Evolutionary conservation across 92 coral and sea anemone genomes (phyloP), one percentile per base, ranked within the genome.

Genomic region (Epizoanthus stellaris): DNA sequence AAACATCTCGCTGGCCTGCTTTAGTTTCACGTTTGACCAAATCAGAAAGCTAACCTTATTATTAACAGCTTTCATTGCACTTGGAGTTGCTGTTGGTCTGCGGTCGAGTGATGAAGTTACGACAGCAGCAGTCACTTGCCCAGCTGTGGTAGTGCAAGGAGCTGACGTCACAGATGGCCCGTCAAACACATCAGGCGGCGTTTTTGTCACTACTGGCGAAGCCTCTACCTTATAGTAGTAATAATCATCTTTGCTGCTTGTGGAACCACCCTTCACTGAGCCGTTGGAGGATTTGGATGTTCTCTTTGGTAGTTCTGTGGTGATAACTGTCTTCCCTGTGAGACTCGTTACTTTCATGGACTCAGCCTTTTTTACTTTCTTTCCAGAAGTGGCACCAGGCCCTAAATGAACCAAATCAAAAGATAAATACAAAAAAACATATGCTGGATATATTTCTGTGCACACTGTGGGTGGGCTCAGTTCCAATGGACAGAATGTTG

Each of bases 261-360:
- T 21, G 23, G 83, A 68, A 20, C 34, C 42, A 19, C 66, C 56
- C 69, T 69, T 86, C 25, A 53, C 16, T 16, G 88, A 76, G 17
- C 95, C 93, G 68, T 92, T 87, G 39, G 91, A 57, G 3, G 87
- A 62, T 69, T 84, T 80, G 85, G 86, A 85, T 23, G 91, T 76
- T 25, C 80, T 42, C 43, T 81, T 85, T 23, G 95, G 98, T 11
- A 94, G 89, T 74, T 94, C 98, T 16, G 98, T 94, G 3, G 98
- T 94, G 63, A 94, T 96, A 73, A 93, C 95, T 64, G 96, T 89
- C 61, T 88, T 85, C 30, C 93, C 94, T 60, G 97, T 97, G 17
- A 97, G 89, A 71, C 98, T 97, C 30, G 99, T 97, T 14, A 94
- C 98, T 56, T 94, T 94, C 94, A 97, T 92, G 0, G 99, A 97